A percentile compares a stretch with the other conserved stretches of the same genome.
These are phyloP conservation scores for Cotesia congregata DNA, from an alignment of 2,888 invertebrate species.

Conservation along the genomic window DNA sequence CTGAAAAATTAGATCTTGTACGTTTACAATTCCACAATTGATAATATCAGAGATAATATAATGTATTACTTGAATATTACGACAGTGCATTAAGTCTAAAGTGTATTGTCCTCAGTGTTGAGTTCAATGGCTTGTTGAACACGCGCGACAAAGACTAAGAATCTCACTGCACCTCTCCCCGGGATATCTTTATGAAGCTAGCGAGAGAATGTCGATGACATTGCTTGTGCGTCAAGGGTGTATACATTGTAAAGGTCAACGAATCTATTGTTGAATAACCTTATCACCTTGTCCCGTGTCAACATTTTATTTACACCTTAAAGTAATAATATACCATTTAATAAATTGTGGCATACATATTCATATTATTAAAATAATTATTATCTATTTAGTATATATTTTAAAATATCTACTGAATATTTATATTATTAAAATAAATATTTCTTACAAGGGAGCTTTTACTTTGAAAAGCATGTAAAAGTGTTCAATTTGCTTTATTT, in stretches of 20 bases:
- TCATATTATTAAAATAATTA: slow-evolving; percentile 7
- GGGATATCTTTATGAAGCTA: slow-evolving; percentile 62
- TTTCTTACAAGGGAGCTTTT: neutral
- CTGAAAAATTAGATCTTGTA: too few species aligned
- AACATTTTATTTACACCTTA: slow-evolving; percentile 43
- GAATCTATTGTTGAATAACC: slow-evolving; percentile 62
- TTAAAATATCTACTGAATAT: neutral
- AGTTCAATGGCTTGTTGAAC: slow-evolving; percentile 48
- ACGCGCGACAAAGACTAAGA: slow-evolving; percentile 57
- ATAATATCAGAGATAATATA: neutral
- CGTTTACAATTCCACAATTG: too few species aligned
- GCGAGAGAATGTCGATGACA: slow-evolving; percentile 26
- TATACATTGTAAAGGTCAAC: slow-evolving; percentile 63
- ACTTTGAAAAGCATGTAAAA: too few species aligned
- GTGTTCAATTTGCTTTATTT: neutral
- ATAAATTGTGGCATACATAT: neutral
- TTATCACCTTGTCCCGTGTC: slow-evolving; percentile 52
- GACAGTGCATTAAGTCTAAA: slow-evolving; percentile 50
- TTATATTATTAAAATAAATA: too few species aligned
- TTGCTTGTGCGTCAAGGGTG: slow-evolving; percentile 45
- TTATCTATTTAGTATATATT: neutral
- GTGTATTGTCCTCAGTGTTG: slow-evolving; percentile 56
- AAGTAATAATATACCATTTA: slow-evolving; percentile 33
- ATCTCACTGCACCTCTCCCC: slow-evolving; percentile 49
- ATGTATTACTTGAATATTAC: slow-evolving; percentile 2